Evolutionary conservation across 2,888 invertebrate species (phyloP).

Genomic region (Dynastes grantii): DNA sequence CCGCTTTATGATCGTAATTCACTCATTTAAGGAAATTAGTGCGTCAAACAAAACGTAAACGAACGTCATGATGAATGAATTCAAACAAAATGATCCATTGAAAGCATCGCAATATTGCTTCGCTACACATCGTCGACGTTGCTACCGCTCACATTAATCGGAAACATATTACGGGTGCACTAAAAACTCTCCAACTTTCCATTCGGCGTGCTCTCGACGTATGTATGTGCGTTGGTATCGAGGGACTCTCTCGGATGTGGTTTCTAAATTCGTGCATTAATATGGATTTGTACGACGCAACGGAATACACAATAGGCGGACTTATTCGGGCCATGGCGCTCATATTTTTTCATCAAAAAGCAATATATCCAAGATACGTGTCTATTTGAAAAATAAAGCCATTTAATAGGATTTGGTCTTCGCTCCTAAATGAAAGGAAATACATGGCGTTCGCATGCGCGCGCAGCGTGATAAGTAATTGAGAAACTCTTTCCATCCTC

Average conservation of each 20-base stretch:
- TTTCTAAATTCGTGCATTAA: slow-evolving; percentile 41
- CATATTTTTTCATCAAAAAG: slow-evolving; percentile 44
- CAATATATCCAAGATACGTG: slow-evolving; percentile 43
- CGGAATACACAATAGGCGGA: slow-evolving; percentile 42
- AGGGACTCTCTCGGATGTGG: slow-evolving; percentile 30
- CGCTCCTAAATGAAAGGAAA: slow-evolving; percentile 32
- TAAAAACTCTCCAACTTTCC: slow-evolving; percentile 30
- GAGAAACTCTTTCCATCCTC: slow-evolving; percentile 8
- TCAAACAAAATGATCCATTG: background rate
- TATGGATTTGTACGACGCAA: slow-evolving; percentile 37
- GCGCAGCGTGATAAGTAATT: slow-evolving; percentile 23
- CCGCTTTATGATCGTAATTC: too few relatives aligned
- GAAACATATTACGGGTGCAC: slow-evolving; percentile 28
- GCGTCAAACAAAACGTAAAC: too few relatives aligned
- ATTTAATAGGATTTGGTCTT: slow-evolving; percentile 36
- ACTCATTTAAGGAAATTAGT: too few relatives aligned
- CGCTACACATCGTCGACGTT: background rate
- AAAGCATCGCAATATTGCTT: slow-evolving; percentile 17
- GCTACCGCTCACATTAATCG: slow-evolving; percentile 10
- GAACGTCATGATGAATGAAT: slow-evolving; percentile 9
- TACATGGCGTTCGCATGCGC: background rate
- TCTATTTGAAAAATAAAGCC: slow-evolving; percentile 38
- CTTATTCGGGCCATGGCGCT: background rate
- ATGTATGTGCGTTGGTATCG: background rate
- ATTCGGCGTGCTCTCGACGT: background rate